Base-by-base conservation (phyloP, 2,888 invertebrate species). In the Lordiphosa andalusiaca region DNA sequence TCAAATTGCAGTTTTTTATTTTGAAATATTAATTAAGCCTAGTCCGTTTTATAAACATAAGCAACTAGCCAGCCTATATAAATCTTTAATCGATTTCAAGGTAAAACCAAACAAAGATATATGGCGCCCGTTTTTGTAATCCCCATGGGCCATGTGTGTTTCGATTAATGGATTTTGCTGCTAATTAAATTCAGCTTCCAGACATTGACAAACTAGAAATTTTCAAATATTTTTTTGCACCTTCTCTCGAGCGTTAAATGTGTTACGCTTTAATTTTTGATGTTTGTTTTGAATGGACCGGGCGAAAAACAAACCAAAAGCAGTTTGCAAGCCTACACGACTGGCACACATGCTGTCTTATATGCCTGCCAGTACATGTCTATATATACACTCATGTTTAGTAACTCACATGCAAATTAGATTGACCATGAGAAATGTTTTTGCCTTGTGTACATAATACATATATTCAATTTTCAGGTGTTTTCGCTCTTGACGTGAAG, bases 381-480 rank as follows among this genome's bases (percentile, higher is more conserved):
- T 39, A 42, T 33, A 37, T 42, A 47, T 33, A 40, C 39, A 40
- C 7, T 25, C 13, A 50, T 48, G 48, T 41, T 53, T 44, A 56
- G 66, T 47, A 65, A 60, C 47, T 55, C 57, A 84, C 55, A 68
- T 61, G 82, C 70, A 62, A 84, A 76, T 81, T 73, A 77, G 77
- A 65, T 78, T 78, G 77, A 69, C 77, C 77, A 74, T 84, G 77
- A 78, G 82, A 84, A 74, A 42, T 66, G 69, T 73, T 76, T 82
- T 82, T 42, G 74, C 78, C 25, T 49, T 33, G 25, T 2, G 39
- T 12, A 49, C 33, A 39, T 53, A 37, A 19, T 21, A 37, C 9
- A 37, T 37, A 9, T 37, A 48, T 37, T 2, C 10, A 23, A 37
- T 48, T 48, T 37, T 44, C 44, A 44, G 44, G 44, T 44, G 44